phyloP scores from a whole-genome alignment of 2,113 vertebrate genomes.

The Laticauda laticaudata region DNA sequence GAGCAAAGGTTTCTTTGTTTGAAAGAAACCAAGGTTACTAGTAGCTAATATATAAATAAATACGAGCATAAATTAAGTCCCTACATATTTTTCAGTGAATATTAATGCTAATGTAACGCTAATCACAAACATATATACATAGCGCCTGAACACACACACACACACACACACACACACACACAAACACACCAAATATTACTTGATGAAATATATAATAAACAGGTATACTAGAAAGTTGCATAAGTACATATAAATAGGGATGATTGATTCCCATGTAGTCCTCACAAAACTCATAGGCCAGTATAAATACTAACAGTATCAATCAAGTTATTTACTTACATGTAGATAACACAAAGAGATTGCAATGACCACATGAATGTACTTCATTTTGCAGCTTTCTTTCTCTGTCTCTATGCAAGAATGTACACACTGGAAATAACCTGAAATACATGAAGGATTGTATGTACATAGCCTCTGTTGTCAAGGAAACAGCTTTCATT shows the following conservation, averaged over 20 bases:
- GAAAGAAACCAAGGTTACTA: not conserved
- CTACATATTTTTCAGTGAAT: not conserved
- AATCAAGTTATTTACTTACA: not conserved
- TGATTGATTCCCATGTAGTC: not conserved
- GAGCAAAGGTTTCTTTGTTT: not conserved
- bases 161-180: not conserved
- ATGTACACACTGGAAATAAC: conserved; percentile 18
- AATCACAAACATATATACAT: not conserved
- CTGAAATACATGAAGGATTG: conserved; percentile 15
- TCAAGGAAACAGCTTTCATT: conserved; percentile 39
- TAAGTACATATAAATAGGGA: not conserved
- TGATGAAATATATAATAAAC: not conserved
- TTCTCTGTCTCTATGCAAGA: conserved; percentile 23
- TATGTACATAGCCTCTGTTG: conserved; percentile 34
- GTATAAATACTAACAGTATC: not conserved
- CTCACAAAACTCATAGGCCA: not conserved
- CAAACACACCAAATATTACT: not conserved
- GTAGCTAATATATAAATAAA: not conserved
- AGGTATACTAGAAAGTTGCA: not conserved
- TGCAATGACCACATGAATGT: not conserved
- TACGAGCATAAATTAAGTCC: not conserved
- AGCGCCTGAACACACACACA: not conserved
- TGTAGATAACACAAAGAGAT: not conserved
- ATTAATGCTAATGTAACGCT: not conserved
- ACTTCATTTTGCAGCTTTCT: conserved; percentile 39